phyloP scores from a whole-genome alignment of 92 coral and sea anemone genomes.

The Palythoa heliodiscus region DNA sequence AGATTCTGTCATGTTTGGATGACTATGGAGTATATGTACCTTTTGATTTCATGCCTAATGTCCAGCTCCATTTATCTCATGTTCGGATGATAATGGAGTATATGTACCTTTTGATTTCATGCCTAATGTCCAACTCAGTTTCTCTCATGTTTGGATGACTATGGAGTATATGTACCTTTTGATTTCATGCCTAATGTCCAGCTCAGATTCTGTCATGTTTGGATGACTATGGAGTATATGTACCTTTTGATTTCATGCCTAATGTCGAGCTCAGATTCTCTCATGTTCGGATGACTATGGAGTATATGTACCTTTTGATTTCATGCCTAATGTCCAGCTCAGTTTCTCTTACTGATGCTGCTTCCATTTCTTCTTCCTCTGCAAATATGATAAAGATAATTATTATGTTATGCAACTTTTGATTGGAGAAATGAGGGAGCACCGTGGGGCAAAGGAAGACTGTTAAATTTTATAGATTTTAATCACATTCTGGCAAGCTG shows the following conservation, averaged over 20 bases:
- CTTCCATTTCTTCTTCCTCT: slow-evolving; percentile 96
- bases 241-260: slow-evolving; percentile 39
- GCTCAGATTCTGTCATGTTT: slow-evolving; percentile 63
- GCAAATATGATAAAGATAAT: not conserved
- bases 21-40: too few relatives aligned
- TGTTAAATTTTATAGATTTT: too few relatives aligned
- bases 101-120: slow-evolving; percentile 27
- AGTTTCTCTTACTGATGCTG: slow-evolving; percentile 78
- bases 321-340: slow-evolving; percentile 72
- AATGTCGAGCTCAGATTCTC: slow-evolving; percentile 64
- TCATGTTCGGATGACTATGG: not conserved
- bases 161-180: too few relatives aligned
- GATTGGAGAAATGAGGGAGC: not conserved
- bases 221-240: not conserved
- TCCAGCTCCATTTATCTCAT: too few relatives aligned
- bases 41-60: too few relatives aligned
- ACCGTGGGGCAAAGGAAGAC: too few relatives aligned
- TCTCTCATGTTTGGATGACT: slow-evolving; percentile 18
- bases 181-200: slow-evolving; percentile 61
- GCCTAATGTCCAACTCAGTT: slow-evolving; percentile 82
- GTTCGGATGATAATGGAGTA: too few relatives aligned
- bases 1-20: too few relatives aligned
- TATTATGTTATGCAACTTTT: not conserved
- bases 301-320: slow-evolving; percentile 15
- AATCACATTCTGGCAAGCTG: too few relatives aligned